phyloP scores from a whole-genome alignment of 2,888 invertebrate genomes.

The Penaeus monodon region DNA sequence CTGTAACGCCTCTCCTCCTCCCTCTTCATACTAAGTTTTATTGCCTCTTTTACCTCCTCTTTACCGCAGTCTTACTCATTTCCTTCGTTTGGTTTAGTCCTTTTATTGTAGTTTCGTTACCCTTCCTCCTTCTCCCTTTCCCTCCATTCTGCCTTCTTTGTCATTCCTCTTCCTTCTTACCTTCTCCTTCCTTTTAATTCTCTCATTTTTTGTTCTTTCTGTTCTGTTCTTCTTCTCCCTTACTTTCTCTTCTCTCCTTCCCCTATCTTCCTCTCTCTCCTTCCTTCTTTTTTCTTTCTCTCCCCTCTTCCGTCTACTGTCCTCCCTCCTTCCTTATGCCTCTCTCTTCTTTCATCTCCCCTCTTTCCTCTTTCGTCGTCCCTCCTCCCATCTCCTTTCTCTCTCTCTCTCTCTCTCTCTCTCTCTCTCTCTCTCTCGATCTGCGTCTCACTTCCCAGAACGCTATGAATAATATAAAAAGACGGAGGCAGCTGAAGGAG shows the following conservation, averaged over 20 bases:
- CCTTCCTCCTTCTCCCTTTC: neutral
- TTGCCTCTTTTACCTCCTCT: too few relatives aligned
- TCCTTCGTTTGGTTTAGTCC: too few relatives aligned
- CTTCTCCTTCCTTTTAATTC: neutral
- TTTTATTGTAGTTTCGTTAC: too few relatives aligned
- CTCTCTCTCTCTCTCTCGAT: too few relatives aligned
- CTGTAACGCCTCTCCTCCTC: too few relatives aligned
- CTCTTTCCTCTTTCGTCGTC: neutral
- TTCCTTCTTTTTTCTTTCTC: conserved; percentile 7
- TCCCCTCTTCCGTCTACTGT: conserved; percentile 22
- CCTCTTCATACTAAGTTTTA: too few relatives aligned
- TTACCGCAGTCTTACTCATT: too few relatives aligned
- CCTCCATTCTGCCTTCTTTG: neutral
- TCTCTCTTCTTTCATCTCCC: too few relatives aligned
- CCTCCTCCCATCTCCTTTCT: neutral
- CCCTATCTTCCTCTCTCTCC: conserved; percentile 6
- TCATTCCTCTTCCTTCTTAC: too few relatives aligned
- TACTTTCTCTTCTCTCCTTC: conserved; percentile 5
- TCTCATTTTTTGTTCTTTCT: neutral
- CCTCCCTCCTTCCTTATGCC: neutral
- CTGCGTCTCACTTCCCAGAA: too few relatives aligned
- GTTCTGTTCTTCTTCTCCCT: neutral
- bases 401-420: too few relatives aligned
- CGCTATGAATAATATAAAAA: too few relatives aligned
- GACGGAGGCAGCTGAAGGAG: neutral